A percentile compares a stretch with the other conserved stretches of the same genome.
Conservation (phyloP, 1,140 invertebrate genomes). For the Luehdorfia chinensis region DNA sequence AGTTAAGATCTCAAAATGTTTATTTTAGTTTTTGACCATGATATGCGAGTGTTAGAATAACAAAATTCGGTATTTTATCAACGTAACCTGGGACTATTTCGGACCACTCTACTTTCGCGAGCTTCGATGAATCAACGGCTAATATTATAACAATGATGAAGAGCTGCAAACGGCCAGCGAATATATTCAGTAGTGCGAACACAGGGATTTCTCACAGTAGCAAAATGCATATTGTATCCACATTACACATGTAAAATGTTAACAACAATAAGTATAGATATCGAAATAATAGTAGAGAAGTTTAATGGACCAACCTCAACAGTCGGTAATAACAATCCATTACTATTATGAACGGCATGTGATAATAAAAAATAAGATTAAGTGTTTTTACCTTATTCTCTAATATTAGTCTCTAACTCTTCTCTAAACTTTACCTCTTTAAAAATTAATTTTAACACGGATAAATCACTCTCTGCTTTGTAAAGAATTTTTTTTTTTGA, state of each 20-base stretch:
- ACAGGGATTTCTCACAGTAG: constrained; percentile 16
- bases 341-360: no score
- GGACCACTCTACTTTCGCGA: constrained; percentile 38
- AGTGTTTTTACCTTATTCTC: no score
- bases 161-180: constrained; percentile 50
- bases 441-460: no score
- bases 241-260: constrained; percentile 36
- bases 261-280: constrained; percentile 42
- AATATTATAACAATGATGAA: constrained; percentile 48
- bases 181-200: constrained; percentile 33
- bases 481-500: no score
- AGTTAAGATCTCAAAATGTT: no score
- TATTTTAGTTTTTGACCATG: constrained; percentile 28
- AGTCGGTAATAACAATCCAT: constrained; percentile 34
- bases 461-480: no score
- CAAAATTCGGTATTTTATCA: constrained; percentile 44
- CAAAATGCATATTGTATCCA: constrained; percentile 14
- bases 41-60: constrained; percentile 34
- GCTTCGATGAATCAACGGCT: constrained; percentile 61
- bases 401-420: no score
- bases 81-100: constrained; percentile 62
- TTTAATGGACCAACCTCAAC: constrained; percentile 33
- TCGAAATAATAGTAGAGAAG: constrained; percentile 47
- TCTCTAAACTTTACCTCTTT: no score
- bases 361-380: no score